Percentiles rank a stretch among this genome's conserved stretches.
These are phyloP conservation scores for Drosophila sproati DNA, from an alignment of 1,140 invertebrate genomes.

Conservation along the genomic window DNA sequence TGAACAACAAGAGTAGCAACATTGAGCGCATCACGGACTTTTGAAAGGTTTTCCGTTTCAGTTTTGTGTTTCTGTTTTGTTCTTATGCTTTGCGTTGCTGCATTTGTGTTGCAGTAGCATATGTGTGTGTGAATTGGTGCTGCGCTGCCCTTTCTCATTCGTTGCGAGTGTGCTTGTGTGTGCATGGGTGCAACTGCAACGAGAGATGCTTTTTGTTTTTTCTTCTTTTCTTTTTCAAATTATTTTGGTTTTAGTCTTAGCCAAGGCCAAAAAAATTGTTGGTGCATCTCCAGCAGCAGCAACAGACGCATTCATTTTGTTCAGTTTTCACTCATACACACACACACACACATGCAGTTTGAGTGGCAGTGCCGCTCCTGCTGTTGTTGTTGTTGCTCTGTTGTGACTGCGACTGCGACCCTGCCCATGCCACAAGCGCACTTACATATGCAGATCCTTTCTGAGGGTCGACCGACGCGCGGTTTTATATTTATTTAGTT, in stretches of 20 bases:
- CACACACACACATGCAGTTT: slow-evolving; percentile 40
- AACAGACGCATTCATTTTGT: slow-evolving; percentile 70
- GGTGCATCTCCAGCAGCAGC: slow-evolving; percentile 25
- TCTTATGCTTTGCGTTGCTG: slow-evolving; percentile 55
- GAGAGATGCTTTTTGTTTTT: slow-evolving; percentile 33
- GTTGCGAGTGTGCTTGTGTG: slow-evolving; percentile 19
- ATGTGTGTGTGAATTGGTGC: slow-evolving; percentile 19
- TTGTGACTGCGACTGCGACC: slow-evolving; percentile 47
- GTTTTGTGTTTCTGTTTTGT: slow-evolving; percentile 56
- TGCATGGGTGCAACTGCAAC: slow-evolving; percentile 47
- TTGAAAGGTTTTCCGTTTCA: slow-evolving; percentile 46
- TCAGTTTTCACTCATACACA: slow-evolving; percentile 47
- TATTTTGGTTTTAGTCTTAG: slow-evolving; percentile 36
- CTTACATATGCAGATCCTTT: slow-evolving; percentile 43
- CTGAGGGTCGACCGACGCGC: slow-evolving; percentile 38
- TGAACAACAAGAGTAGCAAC: slow-evolving; percentile 11
- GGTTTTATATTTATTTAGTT: slow-evolving; percentile 40
- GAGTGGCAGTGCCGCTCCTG: slow-evolving; percentile 57
- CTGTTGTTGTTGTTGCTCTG: slow-evolving; percentile 56
- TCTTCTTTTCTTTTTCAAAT: slow-evolving; percentile 26
- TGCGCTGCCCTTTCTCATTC: slow-evolving; percentile 59
- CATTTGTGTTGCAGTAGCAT: slow-evolving; percentile 49
- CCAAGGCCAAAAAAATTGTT: slow-evolving; percentile 67
- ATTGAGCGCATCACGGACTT: slow-evolving; percentile 32
- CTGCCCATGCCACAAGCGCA: slow-evolving; percentile 43